Base-by-base conservation (phyloP, 1,140 invertebrate genomes). In the Drosophila hydei region DNA sequence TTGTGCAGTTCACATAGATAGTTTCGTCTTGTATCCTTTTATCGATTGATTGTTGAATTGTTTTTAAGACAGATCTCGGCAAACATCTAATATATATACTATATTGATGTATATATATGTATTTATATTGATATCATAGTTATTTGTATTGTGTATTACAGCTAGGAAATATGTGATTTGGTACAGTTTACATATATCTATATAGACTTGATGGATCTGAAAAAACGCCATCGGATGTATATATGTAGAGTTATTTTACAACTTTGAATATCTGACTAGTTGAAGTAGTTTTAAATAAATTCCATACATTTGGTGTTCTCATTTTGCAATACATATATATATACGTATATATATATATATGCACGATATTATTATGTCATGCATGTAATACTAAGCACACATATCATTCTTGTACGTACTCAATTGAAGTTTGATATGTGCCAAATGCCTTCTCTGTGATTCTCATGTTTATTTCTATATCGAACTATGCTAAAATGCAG, bases 391-490 rank as follows among this genome's bases (percentile, higher is more conserved):
- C 43, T 54, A 58, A 38, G 30, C 30, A 65, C 38, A 65, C 54
- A 65, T 65, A 71, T 69, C 40, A 18, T 11, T 60, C 14, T 55
- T 67, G 47, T 52, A 50, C 38, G 19, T 56, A 33, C 36, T 19
- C 27, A 16, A 27, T 47, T 25, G 38, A n/a, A 48, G 19, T 18
- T 55, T 72, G 70, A 72, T 72, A 74, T 74, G 67, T 70, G 59
- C 11, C 58, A 62, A 69, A 62, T 55, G 67, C 59, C 38, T 63
- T 50, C 50, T 48, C 52, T 40, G 59, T 55, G 33, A 19, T 16
- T 43, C 55, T 55, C 38, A 42, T n/a, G 8, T n/a, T 23, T 47
- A 12, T n/a, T 25, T 18, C 16, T 21, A 19, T 45, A 21, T 9
- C 11, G 42, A 21, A 21, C 16, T 45, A 36, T 19, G n/a, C 50